Evolutionary conservation across 2,797 vertebrate species (phyloP), one percentile per base, ranked within the genome.

Genomic region (Halcyon leucocephala): DNA sequence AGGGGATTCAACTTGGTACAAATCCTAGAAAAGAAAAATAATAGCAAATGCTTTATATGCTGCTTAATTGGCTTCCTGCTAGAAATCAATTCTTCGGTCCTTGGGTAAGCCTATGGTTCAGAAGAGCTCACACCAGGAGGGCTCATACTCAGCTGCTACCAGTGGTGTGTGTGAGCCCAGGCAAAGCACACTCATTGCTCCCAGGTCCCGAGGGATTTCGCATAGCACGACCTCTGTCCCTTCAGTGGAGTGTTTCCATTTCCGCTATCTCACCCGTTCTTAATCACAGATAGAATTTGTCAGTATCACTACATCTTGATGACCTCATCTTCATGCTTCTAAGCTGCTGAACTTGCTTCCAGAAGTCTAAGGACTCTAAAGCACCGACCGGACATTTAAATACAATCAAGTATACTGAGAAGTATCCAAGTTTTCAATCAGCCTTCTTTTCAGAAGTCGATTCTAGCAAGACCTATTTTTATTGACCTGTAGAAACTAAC

Each of bases 351-450:
- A 84, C 37, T 78, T 65, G 44, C 66, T 95, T 84, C 26, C 64
- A 92, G 83, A 90, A 60, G 70, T 35, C 17, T 2, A 26, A 71
- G 69, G 80, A 73, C 70, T 80, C 60, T 57, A 54, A 84, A 95
- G 90, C 87, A 90, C 90, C 73, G 39, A 71, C 52, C 44, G 76
- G 35, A 5, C 48, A 76, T 21, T 90, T 73, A 80, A 92, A 77
- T 66, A 92, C 70, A 82, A 82, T 49, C 74, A 86, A 82, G 48
- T 54, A 54, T 15, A 77, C 44, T 57, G 78, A 29, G 20, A 61
- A 77, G 48, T 8, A 10, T 52, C 67, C 49, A 76, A n/a, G 18
- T 76, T 78, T 79, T 69, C 64, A 19, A 31, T 28, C 77, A 52
- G n/a, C 24, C 22, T 31, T 29, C 52, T 80, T 67, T 80, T 48